Evolutionary conservation across 2,888 invertebrate genomes (phyloP), one percentile per base, ranked within the genome.

Genomic region (Schizotus pectinicornis): DNA sequence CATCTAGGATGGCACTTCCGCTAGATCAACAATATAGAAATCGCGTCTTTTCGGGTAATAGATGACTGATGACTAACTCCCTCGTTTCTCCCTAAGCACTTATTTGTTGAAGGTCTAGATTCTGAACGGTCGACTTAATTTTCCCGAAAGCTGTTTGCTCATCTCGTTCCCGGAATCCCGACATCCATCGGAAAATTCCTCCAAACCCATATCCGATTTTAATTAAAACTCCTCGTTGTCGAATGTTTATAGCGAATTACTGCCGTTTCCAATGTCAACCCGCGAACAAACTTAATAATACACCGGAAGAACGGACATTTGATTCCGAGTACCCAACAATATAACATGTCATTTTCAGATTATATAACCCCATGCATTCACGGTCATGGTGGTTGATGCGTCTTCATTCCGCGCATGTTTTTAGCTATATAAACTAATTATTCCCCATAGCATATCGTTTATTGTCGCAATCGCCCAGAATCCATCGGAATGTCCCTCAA

Each of bases 381-480:
- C 58, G 70, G 72, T 69, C 70, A 73, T 65, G 70, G 70, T 61
- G 59, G 67, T 68, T 54, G 35, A 67, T 65, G 66, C 62, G 58
- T 54, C 59, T 43, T 30, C 43, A 41, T 49, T 62, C 35, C 56
- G 62, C 55, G 57, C 59, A 57, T 52, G 43, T 48, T 56, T 55
- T 22, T 32, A 35, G 7, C 45, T 60, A 62, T 62, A 56, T 43
- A 64, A 56, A 55, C 48, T 30, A 56, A 48, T 45, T 60, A 57
- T 49, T 55, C 52, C 41, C 14, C 22, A n/a, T n/a, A 42, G 46
- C 45, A 36, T 13, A 42, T 56, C 39, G 59, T 56, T 56, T 47
- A 31, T 8, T 32, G 32, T 33, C 50, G 39, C 11, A 59, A 36
- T 6, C 48, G 14, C n/a, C 22, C 22, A 22, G 48, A 48, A 33